These are phyloP conservation scores for Apogon talboti DNA, from an alignment of 2,797 vertebrate genomes.

Conservation along the genomic window DNA sequence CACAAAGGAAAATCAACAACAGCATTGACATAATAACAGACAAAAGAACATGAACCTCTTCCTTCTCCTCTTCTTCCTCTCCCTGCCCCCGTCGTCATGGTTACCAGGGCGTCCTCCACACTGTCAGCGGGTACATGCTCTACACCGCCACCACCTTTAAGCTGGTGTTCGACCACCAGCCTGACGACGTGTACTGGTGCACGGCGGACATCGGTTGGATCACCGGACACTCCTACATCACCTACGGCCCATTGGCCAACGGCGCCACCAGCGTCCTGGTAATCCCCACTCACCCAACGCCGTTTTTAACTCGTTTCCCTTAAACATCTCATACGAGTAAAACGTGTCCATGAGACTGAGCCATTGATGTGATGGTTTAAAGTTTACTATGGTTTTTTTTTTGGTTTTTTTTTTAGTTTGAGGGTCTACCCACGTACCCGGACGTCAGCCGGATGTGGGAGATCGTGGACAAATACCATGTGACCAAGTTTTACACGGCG, in stretches of 20 bases:
- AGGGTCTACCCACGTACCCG: conserved; percentile 94
- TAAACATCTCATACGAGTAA: too few species aligned
- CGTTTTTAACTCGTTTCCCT: background rate
- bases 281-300: conserved; percentile 59
- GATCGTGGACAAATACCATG: conserved; percentile 93
- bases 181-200: conserved; percentile 95
- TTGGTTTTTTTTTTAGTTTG: conserved; percentile 88
- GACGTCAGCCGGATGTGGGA: conserved; percentile 93
- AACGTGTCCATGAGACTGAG: too few species aligned
- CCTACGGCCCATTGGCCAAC: conserved; percentile 94
- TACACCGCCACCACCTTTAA: conserved; percentile 93
- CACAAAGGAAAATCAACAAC: too few species aligned
- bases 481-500: conserved; percentile 97
- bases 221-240: conserved; percentile 96
- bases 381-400: too few species aligned
- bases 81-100: background rate
- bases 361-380: too few species aligned
- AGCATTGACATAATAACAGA: too few species aligned
- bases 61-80: background rate
- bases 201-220: conserved; percentile 98
- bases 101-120: conserved; percentile 93
- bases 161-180: conserved; percentile 94
- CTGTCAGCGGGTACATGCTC: conserved; percentile 94
- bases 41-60: background rate
- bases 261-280: conserved; percentile 94